Base-by-base conservation (phyloP, 2,113 vertebrate species). In the Cheirogaleus medius region DNA sequence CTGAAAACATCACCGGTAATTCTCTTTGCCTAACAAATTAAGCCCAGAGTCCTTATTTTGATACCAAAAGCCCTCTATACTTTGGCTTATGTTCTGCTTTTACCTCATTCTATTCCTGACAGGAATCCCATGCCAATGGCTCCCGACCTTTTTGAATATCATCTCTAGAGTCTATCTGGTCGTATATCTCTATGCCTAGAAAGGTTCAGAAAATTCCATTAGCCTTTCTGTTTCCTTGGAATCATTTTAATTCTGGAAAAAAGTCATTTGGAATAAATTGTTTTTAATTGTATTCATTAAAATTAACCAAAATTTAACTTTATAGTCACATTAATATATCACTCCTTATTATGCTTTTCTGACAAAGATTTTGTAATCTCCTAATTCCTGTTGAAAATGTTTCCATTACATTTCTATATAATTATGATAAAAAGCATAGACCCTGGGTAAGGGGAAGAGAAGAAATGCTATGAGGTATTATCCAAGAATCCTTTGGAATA, bases 241-340 rank as follows among this genome's bases (percentile, higher is more conserved):
- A 74, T 94, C 11, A 91, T 76, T 88, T 85, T 96, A 93, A 74
- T 93, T 94, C 52, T 95, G 78, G n/a, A 86, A 58, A 92, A 89
- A 97, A 94, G 68, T 88, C 58, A 91, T 21, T 44, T 93, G 9
- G 56, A 83, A 76, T 93, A 78, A 88, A 91, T 95, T 47, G 18
- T 92, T 92, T 94, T 93, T 32, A 95, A 94, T 94, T 88, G 44
- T 63, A 60, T 83, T 94, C 37, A 92, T 89, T 95, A 91, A 93
- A 17, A 81, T 81, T 92, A 97, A 94, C 73, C 69, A 69, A 81
- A 92, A 96, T 88, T 88, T 94, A 91, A 88, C 77, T 85, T 76
- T 39, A 81, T 78, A 81, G 18, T 71, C 10, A 49, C 15, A 37
- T 85, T 88, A 64, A 78, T 76, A 85, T 68, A 81, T 83, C 44